A percentile compares a stretch with the other conserved stretches of the same genome.
These are phyloP conservation scores for Rhabdomys pumilio DNA, from an alignment of 2,797 vertebrate species.

Conservation along the genomic window DNA sequence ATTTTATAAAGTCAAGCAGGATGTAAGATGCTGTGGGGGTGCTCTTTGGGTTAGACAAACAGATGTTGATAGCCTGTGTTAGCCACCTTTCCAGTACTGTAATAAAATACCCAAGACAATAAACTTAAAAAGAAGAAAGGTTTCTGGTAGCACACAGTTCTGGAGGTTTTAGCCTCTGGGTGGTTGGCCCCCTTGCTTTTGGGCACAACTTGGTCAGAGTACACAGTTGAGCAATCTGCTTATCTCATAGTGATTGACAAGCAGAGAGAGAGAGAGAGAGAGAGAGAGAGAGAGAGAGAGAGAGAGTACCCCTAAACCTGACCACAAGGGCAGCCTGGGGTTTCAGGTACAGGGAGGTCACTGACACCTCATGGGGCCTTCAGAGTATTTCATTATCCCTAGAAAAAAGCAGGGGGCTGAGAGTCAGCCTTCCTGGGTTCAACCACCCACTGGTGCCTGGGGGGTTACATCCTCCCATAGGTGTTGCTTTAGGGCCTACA, in stretches of 20 bases:
- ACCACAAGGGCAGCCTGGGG: not conserved
- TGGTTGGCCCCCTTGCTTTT: not conserved
- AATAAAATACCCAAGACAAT: not conserved
- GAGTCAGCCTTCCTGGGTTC: not conserved
- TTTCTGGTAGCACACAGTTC: not conserved
- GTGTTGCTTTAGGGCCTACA: not conserved
- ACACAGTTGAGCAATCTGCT: not conserved
- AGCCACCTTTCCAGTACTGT: not conserved
- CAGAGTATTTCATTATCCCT: not conserved
- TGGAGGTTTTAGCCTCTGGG: not conserved
- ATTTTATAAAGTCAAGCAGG: not conserved
- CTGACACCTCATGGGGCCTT: not conserved
- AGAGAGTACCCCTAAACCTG: too few relatives aligned
- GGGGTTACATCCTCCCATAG: not conserved
- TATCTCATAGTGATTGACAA: not conserved
- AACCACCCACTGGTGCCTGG: not conserved
- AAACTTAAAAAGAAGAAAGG: not conserved
- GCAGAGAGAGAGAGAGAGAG: too few relatives aligned
- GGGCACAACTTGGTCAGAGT: not conserved
- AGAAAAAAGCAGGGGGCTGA: not conserved
- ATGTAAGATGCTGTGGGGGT: not conserved
- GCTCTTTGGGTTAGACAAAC: not conserved
- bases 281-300: not conserved
- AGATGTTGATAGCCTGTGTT: not conserved
- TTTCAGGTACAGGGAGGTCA: not conserved